These are phyloP conservation scores for Pogonognathellus flavescens DNA, from an alignment of 1,140 invertebrate species.

Conservation along the genomic window DNA sequence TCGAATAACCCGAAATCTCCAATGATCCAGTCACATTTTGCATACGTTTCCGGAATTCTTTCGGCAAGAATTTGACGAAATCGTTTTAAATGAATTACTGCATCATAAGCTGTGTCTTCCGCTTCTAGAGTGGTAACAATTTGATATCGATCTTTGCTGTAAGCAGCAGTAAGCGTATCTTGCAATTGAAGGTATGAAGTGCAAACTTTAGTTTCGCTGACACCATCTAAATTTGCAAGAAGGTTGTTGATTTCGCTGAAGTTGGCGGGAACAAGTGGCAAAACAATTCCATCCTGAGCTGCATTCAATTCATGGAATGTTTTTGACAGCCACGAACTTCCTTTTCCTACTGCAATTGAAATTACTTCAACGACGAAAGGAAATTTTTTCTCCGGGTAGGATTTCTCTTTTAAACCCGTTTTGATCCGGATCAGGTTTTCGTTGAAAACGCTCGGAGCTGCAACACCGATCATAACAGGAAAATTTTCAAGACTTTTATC, in stretches of 20 bases:
- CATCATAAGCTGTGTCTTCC: slow-evolving; percentile 23
- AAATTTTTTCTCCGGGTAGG: background rate
- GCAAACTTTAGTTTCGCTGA: background rate
- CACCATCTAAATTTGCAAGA: slow-evolving; percentile 6
- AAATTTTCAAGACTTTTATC: background rate
- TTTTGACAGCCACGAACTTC: slow-evolving; percentile 20
- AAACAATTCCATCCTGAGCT: slow-evolving; percentile 4
- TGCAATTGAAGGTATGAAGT: background rate
- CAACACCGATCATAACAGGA: background rate
- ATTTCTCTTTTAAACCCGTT: background rate
- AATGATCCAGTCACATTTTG: slow-evolving; percentile 1
- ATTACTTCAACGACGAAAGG: background rate
- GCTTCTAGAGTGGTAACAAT: slow-evolving; percentile 16
- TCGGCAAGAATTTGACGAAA: background rate
- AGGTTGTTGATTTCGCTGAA: slow-evolving; percentile 1
- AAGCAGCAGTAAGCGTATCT: background rate
- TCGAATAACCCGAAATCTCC: slow-evolving; percentile 25
- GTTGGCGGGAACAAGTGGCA: background rate
- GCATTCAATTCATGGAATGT: slow-evolving; percentile 20
- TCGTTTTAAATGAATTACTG: slow-evolving; percentile 11
- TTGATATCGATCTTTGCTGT: background rate
- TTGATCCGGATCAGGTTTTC: background rate
- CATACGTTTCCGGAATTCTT: background rate
- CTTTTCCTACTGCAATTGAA: background rate
- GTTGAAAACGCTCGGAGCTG: background rate